phyloP scores from a whole-genome alignment of 2,113 vertebrate species.

The Oreotrochilus melanogaster region DNA sequence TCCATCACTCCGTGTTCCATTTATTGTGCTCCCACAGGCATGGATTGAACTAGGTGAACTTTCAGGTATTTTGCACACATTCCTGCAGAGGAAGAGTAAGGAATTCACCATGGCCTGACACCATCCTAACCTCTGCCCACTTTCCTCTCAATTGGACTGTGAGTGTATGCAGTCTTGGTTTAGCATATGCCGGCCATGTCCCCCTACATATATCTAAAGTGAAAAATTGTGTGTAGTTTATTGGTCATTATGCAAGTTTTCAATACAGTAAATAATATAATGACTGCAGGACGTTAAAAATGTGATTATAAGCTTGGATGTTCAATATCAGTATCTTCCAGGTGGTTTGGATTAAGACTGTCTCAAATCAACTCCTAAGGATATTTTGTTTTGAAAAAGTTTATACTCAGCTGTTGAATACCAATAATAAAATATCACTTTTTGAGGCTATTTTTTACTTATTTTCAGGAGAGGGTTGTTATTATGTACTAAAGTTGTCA shows the following conservation, averaged over 20 bases:
- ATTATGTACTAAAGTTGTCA: background rate
- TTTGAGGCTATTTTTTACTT: background rate
- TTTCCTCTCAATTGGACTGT: background rate
- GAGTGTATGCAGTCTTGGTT: background rate
- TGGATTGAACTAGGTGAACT: background rate
- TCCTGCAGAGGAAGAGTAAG: background rate
- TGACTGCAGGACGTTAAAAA: background rate
- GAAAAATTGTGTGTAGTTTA: background rate
- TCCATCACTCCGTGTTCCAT: background rate
- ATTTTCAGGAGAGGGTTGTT: background rate
- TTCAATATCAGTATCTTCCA: background rate
- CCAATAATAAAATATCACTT: background rate
- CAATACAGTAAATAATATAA: background rate
- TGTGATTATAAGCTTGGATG: background rate
- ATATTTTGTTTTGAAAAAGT: conserved; percentile 10
- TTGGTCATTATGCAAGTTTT: background rate
- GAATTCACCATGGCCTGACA: accelerated
- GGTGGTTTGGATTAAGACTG: background rate
- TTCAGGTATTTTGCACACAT: background rate
- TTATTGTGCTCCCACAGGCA: background rate
- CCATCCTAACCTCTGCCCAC: background rate
- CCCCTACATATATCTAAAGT: background rate
- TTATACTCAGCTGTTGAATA: background rate
- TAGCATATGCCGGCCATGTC: background rate
- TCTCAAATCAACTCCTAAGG: background rate